Evolutionary conservation across 2,113 vertebrate species (phyloP), one percentile per base, ranked within the genome.

Genomic region (Dendrocopos noguchii): DNA sequence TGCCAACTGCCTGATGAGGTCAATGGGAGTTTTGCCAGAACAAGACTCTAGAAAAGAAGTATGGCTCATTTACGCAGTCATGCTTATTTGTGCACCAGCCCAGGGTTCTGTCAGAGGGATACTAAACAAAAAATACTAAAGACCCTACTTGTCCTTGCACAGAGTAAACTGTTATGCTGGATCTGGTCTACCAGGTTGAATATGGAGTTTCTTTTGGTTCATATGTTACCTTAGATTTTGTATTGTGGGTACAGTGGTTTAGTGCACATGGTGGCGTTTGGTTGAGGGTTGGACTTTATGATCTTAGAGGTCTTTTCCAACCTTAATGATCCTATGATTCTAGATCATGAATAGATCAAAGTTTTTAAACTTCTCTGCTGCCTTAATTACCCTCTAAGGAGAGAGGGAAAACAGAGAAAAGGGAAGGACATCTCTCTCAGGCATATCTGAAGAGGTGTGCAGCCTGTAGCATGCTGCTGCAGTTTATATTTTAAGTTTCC

Each of bases 401-500:
- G 44, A 4, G 19, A 1, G 6, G 29, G 1, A 4, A 25, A 39
- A 27, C 74, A 73, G 42, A 22, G 46, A 29, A 50, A 65, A 78
- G 42, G 42, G n/a, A 61, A 19, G 88, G 74, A 22, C 19, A 5
- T 82, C 63, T 90, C 64, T 90, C 17, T 77, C 29, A 28, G 44
- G 15, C 81, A 13, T 71, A 57, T 5, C 88, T 39, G 80, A 75
- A 59, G 65, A 46, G 28, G 78, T 72, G 34, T 94, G 55, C 80
- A 89, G 96, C 84, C 73, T 31, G 44, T 68, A 53, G 84, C 68
- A 83, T 73, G 86, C 96, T 97, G 92, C 95, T 79, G 85, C 94
- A 90, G 64, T 91, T 60, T 93, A 50, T 90, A 76, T n/a, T n/a
- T n/a, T n/a, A 94, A 76, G 92, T 97, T 95, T 92, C 92, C 96